Evolutionary conservation across 2,113 vertebrate genomes (phyloP).

Genomic region (Rhadina sibilatrix): DNA sequence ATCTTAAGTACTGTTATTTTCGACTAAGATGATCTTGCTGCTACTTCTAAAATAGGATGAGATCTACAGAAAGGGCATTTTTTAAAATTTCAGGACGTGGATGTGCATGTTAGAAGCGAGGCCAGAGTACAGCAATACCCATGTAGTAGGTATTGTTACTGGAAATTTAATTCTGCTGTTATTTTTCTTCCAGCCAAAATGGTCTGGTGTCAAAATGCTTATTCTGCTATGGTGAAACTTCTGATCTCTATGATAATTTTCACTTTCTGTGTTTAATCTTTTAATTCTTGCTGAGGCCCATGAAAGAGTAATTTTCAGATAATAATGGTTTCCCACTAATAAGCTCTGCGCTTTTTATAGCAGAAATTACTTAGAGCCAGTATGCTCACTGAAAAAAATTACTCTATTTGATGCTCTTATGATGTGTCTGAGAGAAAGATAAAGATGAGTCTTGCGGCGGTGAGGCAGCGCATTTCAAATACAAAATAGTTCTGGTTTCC

Average conservation of each 20-base stretch:
- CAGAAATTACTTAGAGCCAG: background rate
- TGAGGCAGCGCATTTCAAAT: background rate
- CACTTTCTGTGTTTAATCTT: background rate
- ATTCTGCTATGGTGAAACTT: slow-evolving; percentile 1
- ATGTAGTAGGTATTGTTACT: background rate
- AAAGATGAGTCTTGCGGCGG: fast-evolving
- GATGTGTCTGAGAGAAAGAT: background rate
- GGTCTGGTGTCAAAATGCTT: background rate
- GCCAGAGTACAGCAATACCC: background rate
- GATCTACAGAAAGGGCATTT: background rate
- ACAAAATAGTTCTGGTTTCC: background rate
- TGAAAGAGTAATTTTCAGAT: slow-evolving; percentile 21
- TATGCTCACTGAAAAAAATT: background rate
- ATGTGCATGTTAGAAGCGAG: background rate
- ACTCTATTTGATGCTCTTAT: background rate
- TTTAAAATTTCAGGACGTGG: background rate
- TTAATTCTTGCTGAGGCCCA: slow-evolving; percentile 9
- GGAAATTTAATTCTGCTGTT: background rate
- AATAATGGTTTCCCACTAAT: slow-evolving; percentile 19
- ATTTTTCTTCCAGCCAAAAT: background rate
- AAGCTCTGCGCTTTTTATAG: background rate
- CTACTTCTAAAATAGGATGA: background rate
- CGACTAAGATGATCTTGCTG: background rate
- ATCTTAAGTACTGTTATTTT: slow-evolving; percentile 14
- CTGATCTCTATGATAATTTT: slow-evolving; percentile 7